Evolutionary conservation across 2,113 vertebrate species (phyloP), one percentile per base, ranked within the genome.

Genomic region (Pterocles orientalis): DNA sequence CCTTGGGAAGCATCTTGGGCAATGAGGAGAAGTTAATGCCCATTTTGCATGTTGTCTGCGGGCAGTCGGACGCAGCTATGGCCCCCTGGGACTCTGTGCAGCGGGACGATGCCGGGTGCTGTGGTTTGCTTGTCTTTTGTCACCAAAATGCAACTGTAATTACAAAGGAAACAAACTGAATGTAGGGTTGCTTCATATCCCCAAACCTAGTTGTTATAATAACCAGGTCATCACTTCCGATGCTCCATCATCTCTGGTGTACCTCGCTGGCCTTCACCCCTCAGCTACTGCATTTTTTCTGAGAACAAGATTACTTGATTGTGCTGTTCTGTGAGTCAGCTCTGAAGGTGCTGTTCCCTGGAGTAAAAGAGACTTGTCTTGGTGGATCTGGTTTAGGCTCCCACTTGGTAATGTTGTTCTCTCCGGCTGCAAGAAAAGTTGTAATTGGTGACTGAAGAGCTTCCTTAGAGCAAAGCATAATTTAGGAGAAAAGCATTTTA

Each of bases 401-500:
- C 69, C 14, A 21, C 78, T 92, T 68, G 43, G 69, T 86, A 64
- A 51, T 92, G 91, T 90, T 94, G 14, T 89, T 92, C 86, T 86
- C 58, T 86, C 24, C 19, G 13, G 56, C 48, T 90, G 36, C 62
- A 90, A 72, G 53, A 64, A 76, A 87, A 80, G 66, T 50, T 1
- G 1, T 80, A 92, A 90, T n/a, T 95, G 70, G 78, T 93, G 85
- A 77, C 86, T 83, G 76, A 93, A 94, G 45, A 90, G 47, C 86
- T 94, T 92, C 82, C 71, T 89, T 69, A 72, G 28, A 95, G 66
- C 39, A 26, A 92, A 94, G n/a, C 21, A 26, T 57, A 20, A 5
- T 77, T 90, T 80, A 70, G 58, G 68, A 62, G 88, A 88, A 90
- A 31, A 83, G 7, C 41, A n/a, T 82, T 92, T 82, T 61, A 60